Evolutionary conservation across 2,797 vertebrate species (phyloP).

Genomic region (Platyrinchus mystaceus): DNA sequence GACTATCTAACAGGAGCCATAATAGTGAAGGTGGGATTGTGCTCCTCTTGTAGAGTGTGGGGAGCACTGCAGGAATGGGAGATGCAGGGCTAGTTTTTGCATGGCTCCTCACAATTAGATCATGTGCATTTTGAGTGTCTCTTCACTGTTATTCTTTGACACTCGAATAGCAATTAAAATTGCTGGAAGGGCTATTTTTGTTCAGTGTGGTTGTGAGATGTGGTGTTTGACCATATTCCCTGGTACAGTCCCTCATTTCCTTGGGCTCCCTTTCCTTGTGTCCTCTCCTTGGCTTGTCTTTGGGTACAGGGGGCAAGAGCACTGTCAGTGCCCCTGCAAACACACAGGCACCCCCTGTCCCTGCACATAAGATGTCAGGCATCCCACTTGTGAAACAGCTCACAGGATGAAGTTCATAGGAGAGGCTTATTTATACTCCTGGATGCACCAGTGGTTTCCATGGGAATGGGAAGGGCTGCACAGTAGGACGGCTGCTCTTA

Average conservation of each 20-base stretch:
- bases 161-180: background rate
- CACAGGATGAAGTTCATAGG: background rate
- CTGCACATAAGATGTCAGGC: background rate
- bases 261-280: background rate
- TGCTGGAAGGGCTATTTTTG: background rate
- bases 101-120: background rate
- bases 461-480: slow-evolving; percentile 58
- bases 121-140: background rate
- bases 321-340: rapidly evolving
- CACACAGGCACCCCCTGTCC: background rate
- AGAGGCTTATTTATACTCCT: slow-evolving; percentile 55
- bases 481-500: slow-evolving; percentile 33
- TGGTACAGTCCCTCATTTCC: rapidly evolving
- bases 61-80: background rate
- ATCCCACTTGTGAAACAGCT: background rate
- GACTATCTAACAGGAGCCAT: background rate
- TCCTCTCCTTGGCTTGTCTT: background rate
- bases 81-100: background rate
- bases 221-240: background rate
- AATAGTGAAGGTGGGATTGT: background rate
- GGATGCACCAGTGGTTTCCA: slow-evolving; percentile 56
- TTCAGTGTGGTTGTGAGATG: background rate
- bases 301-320: background rate
- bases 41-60: background rate
- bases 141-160: background rate